Evolutionary conservation across 1,140 invertebrate genomes (phyloP), one percentile per base, ranked within the genome.

Genomic region (Drosophila nebulosa): DNA sequence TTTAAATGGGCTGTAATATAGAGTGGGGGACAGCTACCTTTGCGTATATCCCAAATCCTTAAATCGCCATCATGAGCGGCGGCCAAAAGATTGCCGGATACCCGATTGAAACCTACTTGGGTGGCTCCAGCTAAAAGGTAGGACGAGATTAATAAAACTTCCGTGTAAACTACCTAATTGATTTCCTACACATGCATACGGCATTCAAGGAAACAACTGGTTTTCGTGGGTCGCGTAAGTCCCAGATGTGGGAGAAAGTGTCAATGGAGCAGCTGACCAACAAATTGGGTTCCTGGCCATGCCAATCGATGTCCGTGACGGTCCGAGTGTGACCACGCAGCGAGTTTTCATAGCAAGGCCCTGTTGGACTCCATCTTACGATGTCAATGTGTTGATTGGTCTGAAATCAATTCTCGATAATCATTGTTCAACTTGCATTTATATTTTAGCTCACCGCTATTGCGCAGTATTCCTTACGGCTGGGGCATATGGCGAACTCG

Each of bases 21-120:
- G 83, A 98, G 96, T 1, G 98, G 93, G 2, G 98, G 97, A 63
- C 95, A 94, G 51, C 95, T 96, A 53, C 95, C 94, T 93, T 98
- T 98, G 73, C 98, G 93, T 78, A 96, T 95, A 91, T 99, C 98
- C 98, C 98, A 99, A 70, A 99, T 95, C 91, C 98, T 96, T 6
- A 99, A 94, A 92, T 99, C 98, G 12, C 97, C 97, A 91, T 98
- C 97, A 92, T 99, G 97, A 53, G 97, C 96, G 46, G 98, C 98
- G 1, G 98, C 98, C 71, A 99, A 92, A 53, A 97, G 93, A 91
- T 98, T 93, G 10, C 95, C 93, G 6, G 95, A 95, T 27, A 97
- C 94, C 83, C 96, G 95, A 91, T 98, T 98, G 96, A 98, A 99
- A 90, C 97, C 95, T 0, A 99, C 97, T 93, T 99, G 97, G 24